Evolutionary conservation across 2,113 vertebrate genomes (phyloP).

Genomic region (Leucopternis melanops): DNA sequence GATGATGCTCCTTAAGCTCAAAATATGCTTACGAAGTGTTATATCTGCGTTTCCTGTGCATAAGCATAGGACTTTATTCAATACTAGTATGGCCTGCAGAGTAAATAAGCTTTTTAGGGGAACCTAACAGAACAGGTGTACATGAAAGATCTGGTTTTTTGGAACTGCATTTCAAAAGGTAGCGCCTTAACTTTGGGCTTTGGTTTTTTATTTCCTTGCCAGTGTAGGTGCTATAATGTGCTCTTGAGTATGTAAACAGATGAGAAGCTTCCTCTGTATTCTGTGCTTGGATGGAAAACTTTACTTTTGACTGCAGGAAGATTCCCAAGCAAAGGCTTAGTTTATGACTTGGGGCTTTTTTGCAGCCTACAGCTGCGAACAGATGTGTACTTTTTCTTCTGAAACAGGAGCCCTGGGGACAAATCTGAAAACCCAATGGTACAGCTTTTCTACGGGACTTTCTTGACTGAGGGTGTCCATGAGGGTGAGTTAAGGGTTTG

Average conservation of each 20-base stretch:
- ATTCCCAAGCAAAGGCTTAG: neutral
- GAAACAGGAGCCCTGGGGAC: constrained; percentile 75
- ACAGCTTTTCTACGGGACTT: constrained; percentile 95
- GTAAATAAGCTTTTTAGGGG: neutral
- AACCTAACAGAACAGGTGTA: neutral
- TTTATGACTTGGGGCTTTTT: neutral
- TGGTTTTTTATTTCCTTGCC: neutral
- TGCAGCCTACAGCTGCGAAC: neutral
- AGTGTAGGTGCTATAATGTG: neutral
- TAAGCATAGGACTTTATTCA: neutral
- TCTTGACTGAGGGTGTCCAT: constrained; percentile 86
- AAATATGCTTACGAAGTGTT: neutral
- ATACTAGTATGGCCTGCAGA: rapidly evolving
- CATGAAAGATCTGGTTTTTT: neutral
- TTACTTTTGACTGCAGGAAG: neutral
- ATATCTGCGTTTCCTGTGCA: neutral
- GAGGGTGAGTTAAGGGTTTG: constrained; percentile 76
- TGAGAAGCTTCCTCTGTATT: neutral
- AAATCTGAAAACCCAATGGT: constrained; percentile 96
- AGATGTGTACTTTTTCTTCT: neutral
- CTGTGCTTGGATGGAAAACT: neutral
- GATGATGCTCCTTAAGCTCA: neutral
- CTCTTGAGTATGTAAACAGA: neutral
- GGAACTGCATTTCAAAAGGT: neutral
- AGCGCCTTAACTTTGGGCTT: neutral